Evolutionary conservation across 2,113 vertebrate species (phyloP), one percentile per base, ranked within the genome.

Genomic region (Lasiurus borealis): DNA sequence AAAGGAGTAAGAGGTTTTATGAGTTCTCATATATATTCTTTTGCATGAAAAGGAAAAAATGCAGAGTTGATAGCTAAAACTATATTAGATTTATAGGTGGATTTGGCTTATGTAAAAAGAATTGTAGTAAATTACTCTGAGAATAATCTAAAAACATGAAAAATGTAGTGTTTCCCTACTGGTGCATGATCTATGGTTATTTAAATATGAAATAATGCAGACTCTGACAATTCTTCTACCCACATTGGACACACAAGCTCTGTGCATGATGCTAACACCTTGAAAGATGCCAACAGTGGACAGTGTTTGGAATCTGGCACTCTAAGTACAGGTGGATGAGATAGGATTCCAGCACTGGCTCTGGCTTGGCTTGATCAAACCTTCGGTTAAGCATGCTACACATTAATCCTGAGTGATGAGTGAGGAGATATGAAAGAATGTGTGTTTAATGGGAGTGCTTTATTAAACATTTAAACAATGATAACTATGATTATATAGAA

Each of bases 1-100:
- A 66, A 90, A 95, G 36, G 19, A 93, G 10, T 81, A 66, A 68
- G 36, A 31, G 7, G 46, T 94, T 66, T 78, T 64, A 23, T 29
- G 46, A 31, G 73, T 72, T 27, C 44, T 88, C 31, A 71, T 19
- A 62, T 52, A 84, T 69, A 57, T 52, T 75, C 66, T 29, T 93
- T 76, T 94, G 16, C 44, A 83, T 2, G 4, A 78, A 29, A 83
- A 46, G 72, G 5, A 62, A 95, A 40, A 90, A 85, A 69, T 36
- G 62, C n/a, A 85, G 48, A 80, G 48, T 46, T 88, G 64, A 88
- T 50, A 62, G 21, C 31, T 89, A 82, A 57, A 91, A 69, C 13
- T 89, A 15, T 87, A 15, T 90, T 69, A 96, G 87, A 97, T 88
- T 93, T 95, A 97, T 96, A 88, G 14, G 57, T 92, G 73, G 16